Evolutionary conservation across 2,113 vertebrate genomes (phyloP).

Genomic region (Halichoeres trimaculatus): DNA sequence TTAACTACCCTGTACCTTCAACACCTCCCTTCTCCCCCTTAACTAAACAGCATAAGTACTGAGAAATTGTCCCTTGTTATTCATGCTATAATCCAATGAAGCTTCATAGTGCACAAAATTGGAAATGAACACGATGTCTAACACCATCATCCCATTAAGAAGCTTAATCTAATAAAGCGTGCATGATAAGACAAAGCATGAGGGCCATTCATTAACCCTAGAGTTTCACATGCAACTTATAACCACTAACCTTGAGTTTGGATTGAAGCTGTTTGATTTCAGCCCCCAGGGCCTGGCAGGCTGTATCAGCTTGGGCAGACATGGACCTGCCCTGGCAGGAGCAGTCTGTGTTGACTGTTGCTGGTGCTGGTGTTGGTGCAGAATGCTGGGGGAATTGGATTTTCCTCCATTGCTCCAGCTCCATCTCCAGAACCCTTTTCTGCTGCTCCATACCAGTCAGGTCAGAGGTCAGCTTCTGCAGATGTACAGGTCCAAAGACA

Average conservation of each 20-base stretch:
- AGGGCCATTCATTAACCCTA: conserved; percentile 39
- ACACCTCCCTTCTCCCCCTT: neutral
- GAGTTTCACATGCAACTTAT: neutral
- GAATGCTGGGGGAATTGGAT: conserved; percentile 78
- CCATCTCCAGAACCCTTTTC: conserved; percentile 87
- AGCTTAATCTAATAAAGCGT: conserved; percentile 43
- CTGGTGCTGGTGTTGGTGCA: conserved; percentile 36
- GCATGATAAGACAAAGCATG: conserved; percentile 44
- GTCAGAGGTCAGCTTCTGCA: conserved; percentile 88
- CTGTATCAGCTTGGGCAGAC: conserved; percentile 66
- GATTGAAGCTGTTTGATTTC: conserved; percentile 91
- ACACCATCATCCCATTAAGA: conserved; percentile 55
- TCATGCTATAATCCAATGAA: conserved; percentile 29
- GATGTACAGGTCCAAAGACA: conserved; percentile 49
- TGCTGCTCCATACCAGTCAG: conserved; percentile 87
- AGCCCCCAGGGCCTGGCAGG: conserved; percentile 83
- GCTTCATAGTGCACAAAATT: conserved; percentile 41
- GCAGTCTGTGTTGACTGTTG: conserved; percentile 44
- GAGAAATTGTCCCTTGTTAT: conserved; percentile 22
- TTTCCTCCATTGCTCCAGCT: conserved; percentile 85
- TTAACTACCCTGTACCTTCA: neutral
- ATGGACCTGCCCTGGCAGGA: conserved; percentile 57
- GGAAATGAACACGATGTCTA: conserved; percentile 52
- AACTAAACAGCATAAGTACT: neutral
- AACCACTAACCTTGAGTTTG: conserved; percentile 90